These are phyloP conservation scores for Serilophus lunatus DNA, from an alignment of 2,113 vertebrate species.

Conservation along the genomic window DNA sequence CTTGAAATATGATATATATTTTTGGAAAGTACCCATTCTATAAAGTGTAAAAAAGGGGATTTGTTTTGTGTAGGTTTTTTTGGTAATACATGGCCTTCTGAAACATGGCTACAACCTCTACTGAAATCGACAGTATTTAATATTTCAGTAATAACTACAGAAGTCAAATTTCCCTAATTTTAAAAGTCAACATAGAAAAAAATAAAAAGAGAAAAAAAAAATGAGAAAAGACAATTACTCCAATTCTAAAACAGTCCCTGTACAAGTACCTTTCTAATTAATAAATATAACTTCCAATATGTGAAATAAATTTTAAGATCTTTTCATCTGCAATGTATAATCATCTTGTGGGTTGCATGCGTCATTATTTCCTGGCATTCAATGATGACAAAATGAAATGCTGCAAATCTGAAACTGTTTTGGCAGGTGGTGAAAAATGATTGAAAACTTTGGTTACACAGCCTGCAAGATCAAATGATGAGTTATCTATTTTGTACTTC, in stretches of 20 bases:
- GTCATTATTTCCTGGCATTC: background rate
- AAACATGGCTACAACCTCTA: background rate
- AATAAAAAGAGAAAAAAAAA: background rate
- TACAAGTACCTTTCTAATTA: background rate
- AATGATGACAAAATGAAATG: background rate
- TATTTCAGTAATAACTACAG: background rate
- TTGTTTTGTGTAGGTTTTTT: accelerated
- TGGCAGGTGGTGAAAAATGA: background rate
- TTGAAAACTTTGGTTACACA: background rate
- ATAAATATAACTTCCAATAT: background rate
- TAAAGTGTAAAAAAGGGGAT: accelerated
- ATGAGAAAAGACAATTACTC: background rate
- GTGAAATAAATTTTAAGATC: background rate
- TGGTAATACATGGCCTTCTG: background rate
- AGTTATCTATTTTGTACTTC: background rate
- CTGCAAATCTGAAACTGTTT: background rate
- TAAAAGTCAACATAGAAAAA: background rate
- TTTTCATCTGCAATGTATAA: background rate
- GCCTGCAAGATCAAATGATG: background rate
- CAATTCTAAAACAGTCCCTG: background rate
- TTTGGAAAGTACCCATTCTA: background rate
- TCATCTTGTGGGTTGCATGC: background rate
- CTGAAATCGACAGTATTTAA: background rate
- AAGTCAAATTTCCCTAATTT: background rate
- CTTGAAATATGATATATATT: background rate